Evolutionary conservation across 1,140 invertebrate genomes (phyloP), one percentile per base, ranked within the genome.

Genomic region (Leptestheria dahalacensis): DNA sequence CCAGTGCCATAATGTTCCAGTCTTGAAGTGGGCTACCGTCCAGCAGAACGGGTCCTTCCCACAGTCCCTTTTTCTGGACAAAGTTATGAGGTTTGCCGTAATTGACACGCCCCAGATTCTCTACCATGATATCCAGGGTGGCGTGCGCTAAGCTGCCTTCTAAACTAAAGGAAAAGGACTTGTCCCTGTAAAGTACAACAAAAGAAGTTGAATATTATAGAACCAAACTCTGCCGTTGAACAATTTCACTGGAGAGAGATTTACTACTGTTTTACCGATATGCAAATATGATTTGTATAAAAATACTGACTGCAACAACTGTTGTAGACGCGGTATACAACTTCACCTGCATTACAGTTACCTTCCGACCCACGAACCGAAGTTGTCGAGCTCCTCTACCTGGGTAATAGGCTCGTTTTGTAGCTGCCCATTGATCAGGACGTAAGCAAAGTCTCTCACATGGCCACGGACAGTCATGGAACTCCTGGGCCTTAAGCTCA

Each of bases 61-160:
- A 66, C 15, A 71, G 62, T 65, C 76, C 76, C 67, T 76, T 77
- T 55, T 73, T 66, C 61, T 77, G 70, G 23, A 67, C 59, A 61
- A 70, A 70, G 46, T 69, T 66, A 23, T 63, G 50, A 1, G 70
- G 69, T 1, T 60, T 20, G 1, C 72, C 72, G 69, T 69, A 78
- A 62, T 79, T 79, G 20, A 75, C 74, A 53, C 80, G 66, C 0
- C 77, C 79, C 58, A 74, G 71, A 65, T 82, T 81, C 65, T 82
- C 79, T 1, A 82, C 78, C 1, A 82, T 57, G 33, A 82, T 69
- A 61, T 80, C 77, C 23, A 61, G 24, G 15, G 50, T n/a, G 18
- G 47, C 47, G 41, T 65, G n/a, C 51, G 21, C 59, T 61, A 50
- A 57, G 55, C 63, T 10, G 47, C 48, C 24, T 60, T 51, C 26